Percentiles rank a stretch among this genome's conserved stretches.
phyloP scores from a whole-genome alignment of 2,888 invertebrate species.

The Megamerina dolium region DNA sequence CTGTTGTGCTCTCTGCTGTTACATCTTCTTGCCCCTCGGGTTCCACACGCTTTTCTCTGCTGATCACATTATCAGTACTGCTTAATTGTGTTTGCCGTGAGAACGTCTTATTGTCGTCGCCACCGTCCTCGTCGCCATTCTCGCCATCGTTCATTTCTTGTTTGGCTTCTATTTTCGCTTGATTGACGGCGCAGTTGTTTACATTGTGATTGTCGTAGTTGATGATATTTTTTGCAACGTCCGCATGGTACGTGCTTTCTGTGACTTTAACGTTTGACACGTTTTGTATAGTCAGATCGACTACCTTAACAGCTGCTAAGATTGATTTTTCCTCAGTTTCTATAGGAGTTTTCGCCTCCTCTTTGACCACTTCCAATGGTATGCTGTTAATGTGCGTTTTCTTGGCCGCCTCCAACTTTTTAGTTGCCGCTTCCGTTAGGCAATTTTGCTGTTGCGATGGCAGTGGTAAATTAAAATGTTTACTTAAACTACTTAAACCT shows the following conservation, averaged over 20 bases:
- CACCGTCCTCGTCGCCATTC: not conserved
- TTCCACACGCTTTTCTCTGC: not conserved
- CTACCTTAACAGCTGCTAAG: not conserved
- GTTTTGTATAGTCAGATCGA: not conserved
- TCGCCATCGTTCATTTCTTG: not conserved
- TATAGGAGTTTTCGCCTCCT: conserved; percentile 31
- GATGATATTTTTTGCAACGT: conserved; percentile 2
- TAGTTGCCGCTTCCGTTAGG: conserved; percentile 5
- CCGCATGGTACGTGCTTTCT: not conserved
- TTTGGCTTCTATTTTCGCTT: conserved; percentile 5
- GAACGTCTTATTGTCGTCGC: not conserved
- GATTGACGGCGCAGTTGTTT: conserved; percentile 7
- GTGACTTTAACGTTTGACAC: conserved; percentile 1
- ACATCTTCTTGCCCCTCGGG: not conserved
- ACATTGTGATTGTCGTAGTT: not conserved
- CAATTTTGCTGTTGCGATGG: conserved; percentile 15
- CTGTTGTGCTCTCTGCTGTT: not conserved
- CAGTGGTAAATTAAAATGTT: not conserved
- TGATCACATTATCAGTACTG: not conserved
- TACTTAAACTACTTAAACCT: not conserved
- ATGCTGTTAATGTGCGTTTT: conserved; percentile 11
- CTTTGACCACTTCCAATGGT: conserved; percentile 26
- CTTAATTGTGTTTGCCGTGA: not conserved
- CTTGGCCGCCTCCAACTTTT: conserved; percentile 12
- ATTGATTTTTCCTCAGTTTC: conserved; percentile 17